These are phyloP conservation scores for Macrophya annulata DNA, from an alignment of 2,888 invertebrate species.

Conservation along the genomic window DNA sequence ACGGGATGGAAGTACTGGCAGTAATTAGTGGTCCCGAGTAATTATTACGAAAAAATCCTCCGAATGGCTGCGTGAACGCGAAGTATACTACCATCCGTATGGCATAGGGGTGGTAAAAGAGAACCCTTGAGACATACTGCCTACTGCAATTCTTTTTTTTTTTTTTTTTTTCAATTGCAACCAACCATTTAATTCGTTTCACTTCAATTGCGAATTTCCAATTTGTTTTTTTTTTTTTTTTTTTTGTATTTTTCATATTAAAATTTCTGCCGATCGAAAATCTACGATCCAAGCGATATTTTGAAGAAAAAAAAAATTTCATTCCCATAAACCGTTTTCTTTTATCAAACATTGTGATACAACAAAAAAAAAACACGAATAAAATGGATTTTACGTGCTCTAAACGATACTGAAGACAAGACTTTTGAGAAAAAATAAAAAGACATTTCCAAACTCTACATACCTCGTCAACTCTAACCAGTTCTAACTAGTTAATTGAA, in stretches of 20 bases:
- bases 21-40: slow-evolving; percentile 54
- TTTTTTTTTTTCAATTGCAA: background rate
- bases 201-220: background rate
- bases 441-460: too few species aligned
- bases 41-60: slow-evolving; percentile 49
- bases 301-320: background rate
- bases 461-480: too few species aligned
- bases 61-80: background rate
- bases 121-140: slow-evolving; percentile 26
- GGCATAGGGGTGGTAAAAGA: slow-evolving; percentile 37
- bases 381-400: too few species aligned
- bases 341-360: too few species aligned
- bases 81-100: background rate
- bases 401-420: too few species aligned
- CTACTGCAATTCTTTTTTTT: slow-evolving; percentile 13
- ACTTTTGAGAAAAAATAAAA: too few species aligned
- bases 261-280: background rate
- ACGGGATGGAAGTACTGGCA: slow-evolving; percentile 40
- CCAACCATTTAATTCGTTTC: slow-evolving; percentile 44
- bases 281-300: background rate
- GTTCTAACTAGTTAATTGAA: too few species aligned
- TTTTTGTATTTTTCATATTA: too few species aligned
- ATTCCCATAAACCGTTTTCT: too few species aligned
- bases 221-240: background rate
- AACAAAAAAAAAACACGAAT: too few species aligned